Evolutionary conservation across 2,113 vertebrate species (phyloP).

Genomic region (Saccopteryx leptura): DNA sequence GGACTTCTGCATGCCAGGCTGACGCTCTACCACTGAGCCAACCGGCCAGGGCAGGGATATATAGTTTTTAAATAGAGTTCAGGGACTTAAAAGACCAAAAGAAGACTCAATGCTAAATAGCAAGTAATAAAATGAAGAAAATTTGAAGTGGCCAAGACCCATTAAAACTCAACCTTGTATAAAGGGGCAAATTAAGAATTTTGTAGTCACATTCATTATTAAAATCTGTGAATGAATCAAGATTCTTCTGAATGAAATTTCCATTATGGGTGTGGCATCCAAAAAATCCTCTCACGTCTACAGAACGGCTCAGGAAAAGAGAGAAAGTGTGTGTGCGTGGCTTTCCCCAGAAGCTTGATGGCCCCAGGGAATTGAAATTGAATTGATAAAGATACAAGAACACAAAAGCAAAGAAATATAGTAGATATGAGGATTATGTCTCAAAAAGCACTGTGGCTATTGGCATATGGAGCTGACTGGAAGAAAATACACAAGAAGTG

Average conservation of each 20-base stretch:
- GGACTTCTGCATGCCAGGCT: no score
- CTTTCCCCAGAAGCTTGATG: background rate
- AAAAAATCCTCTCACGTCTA: background rate
- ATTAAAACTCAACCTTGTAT: background rate
- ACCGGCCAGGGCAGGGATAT: no score
- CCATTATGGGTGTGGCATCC: background rate
- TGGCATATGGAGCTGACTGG: background rate
- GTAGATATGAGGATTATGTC: background rate
- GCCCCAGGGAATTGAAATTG: constrained; percentile 26
- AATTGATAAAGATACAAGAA: background rate
- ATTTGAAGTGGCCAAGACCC: background rate
- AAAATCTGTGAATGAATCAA: background rate
- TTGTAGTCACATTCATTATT: background rate
- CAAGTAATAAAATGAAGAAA: background rate
- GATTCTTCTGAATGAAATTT: background rate
- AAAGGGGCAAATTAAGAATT: background rate
- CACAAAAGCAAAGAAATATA: background rate
- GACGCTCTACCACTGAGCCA: no score
- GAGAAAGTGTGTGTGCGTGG: background rate
- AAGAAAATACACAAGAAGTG: background rate
- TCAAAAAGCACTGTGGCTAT: background rate
- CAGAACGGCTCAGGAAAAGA: background rate
- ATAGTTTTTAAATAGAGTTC: background rate
- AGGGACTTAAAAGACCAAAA: background rate
- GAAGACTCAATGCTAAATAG: background rate